These are phyloP conservation scores for Brachionus sp. DNA, from an alignment of 1,140 invertebrate genomes.

Conservation along the genomic window DNA sequence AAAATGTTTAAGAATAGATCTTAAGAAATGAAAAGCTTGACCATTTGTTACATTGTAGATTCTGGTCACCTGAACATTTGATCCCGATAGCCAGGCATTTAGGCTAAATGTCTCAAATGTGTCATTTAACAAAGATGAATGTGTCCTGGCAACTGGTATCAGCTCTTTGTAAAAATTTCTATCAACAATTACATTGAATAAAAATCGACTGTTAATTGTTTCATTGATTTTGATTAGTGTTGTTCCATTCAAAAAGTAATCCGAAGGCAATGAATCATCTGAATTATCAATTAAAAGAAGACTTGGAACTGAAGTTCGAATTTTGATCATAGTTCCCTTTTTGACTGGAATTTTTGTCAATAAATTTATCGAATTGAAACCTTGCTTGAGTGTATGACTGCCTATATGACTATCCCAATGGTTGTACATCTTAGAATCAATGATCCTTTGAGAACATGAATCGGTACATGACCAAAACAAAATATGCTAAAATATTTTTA, in stretches of 20 bases:
- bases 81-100: background rate
- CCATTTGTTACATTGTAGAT: constrained; percentile 5
- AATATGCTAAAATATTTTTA: too few relatives aligned
- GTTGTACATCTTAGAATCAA: too few relatives aligned
- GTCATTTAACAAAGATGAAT: background rate
- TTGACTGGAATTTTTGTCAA: background rate
- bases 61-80: background rate
- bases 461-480: too few relatives aligned
- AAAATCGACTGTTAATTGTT: background rate
- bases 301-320: background rate
- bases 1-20: background rate
- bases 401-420: background rate
- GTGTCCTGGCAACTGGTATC: background rate
- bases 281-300: background rate
- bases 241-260: background rate
- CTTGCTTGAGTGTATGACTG: background rate
- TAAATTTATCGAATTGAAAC: background rate
- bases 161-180: background rate
- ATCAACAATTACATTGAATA: background rate
- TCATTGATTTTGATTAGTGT: background rate
- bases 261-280: background rate
- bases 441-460: too few relatives aligned
- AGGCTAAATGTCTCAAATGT: background rate
- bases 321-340: background rate
- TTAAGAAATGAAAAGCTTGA: background rate